Percentiles rank a stretch among this genome's conserved stretches.
Evolutionary conservation across 1,140 invertebrate genomes (phyloP).

Genomic region (Colletes gigas): DNA sequence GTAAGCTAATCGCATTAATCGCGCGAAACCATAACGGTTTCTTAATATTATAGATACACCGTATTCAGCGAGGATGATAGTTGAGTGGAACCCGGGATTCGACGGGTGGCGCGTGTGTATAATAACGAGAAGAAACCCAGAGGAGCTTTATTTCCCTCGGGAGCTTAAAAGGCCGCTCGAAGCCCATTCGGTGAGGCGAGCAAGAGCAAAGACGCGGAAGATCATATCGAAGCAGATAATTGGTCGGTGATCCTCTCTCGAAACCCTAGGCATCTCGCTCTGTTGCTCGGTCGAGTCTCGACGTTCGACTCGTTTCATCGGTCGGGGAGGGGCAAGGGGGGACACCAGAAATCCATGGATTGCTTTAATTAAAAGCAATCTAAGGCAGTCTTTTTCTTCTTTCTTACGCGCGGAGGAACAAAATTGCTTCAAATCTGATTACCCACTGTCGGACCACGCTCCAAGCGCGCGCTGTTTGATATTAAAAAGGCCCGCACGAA

Average conservation of each 20-base stretch:
- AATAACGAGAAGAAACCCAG: slow-evolving; percentile 78
- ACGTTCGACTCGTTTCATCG: slow-evolving; percentile 13
- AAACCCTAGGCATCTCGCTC: slow-evolving; percentile 66
- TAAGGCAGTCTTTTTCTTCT: slow-evolving; percentile 29
- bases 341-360: slow-evolving; percentile 43
- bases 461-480: neutral
- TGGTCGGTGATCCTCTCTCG: slow-evolving; percentile 76
- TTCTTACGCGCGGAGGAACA: neutral
- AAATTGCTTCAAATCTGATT: slow-evolving; percentile 35
- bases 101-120: slow-evolving; percentile 72
- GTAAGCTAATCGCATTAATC: slow-evolving; percentile 45
- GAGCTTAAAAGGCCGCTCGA: slow-evolving; percentile 61
- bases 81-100: slow-evolving; percentile 20
- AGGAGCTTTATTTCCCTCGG: slow-evolving; percentile 77
- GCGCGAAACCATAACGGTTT: slow-evolving; percentile 45
- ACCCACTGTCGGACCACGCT: slow-evolving; percentile 11
- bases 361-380: slow-evolving; percentile 70
- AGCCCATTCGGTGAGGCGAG: slow-evolving; percentile 69
- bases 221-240: slow-evolving; percentile 80
- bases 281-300: slow-evolving; percentile 38
- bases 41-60: slow-evolving; percentile 32
- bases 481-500: neutral
- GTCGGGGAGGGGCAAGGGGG: neutral
- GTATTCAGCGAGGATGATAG: slow-evolving; percentile 34
- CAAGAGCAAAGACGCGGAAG: slow-evolving; percentile 74